These are phyloP conservation scores for Syngnathus acus DNA, from an alignment of 2,797 vertebrate genomes.

Conservation along the genomic window DNA sequence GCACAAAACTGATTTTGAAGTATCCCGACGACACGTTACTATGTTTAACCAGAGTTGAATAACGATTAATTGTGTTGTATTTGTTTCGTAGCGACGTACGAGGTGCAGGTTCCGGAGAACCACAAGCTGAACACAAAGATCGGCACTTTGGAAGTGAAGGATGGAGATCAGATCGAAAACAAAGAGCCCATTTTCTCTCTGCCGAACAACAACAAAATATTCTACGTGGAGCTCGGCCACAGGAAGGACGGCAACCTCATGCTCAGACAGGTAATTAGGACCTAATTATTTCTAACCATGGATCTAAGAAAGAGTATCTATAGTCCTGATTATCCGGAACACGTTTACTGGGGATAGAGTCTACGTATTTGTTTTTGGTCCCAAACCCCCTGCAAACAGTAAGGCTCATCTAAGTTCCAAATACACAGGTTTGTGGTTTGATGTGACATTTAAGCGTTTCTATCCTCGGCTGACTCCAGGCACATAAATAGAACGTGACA, in stretches of 20 bases:
- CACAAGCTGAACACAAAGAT: conserved; percentile 67
- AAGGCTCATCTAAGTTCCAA: background rate
- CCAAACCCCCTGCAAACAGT: background rate
- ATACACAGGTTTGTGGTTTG: background rate
- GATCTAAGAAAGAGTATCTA: no score
- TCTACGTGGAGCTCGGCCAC: conserved; percentile 62
- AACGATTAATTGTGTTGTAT: background rate
- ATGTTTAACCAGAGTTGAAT: background rate
- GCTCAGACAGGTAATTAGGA: conserved; percentile 74
- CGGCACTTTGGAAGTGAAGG: conserved; percentile 73
- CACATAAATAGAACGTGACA: conserved; percentile 3
- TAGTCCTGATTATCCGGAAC: background rate
- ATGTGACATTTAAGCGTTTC: background rate
- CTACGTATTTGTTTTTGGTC: background rate
- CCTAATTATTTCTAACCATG: no score
- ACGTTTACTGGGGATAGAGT: background rate
- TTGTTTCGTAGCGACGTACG: conserved; percentile 61
- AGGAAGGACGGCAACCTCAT: conserved; percentile 79
- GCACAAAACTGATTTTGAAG: background rate
- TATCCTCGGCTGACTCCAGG: background rate
- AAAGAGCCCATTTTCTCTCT: conserved; percentile 76
- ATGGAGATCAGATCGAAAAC: conserved; percentile 82
- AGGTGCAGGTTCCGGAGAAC: conserved; percentile 77
- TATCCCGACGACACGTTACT: background rate
- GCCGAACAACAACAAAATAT: conserved; percentile 44